Evolutionary conservation across 23 tunicate genomes (phyloP).

Genomic region (Halocynthia aurantium): DNA sequence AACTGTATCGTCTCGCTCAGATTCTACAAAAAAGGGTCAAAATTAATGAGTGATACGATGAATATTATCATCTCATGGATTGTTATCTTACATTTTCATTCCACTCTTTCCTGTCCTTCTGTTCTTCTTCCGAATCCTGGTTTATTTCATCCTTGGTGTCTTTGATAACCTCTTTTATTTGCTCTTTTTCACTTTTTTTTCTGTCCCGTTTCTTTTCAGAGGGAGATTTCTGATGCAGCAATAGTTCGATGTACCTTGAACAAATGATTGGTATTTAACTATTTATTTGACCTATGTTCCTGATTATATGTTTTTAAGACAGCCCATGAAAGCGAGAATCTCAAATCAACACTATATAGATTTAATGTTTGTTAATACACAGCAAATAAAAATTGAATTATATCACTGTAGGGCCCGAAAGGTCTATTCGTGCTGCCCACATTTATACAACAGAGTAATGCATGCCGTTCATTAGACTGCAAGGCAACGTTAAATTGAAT

Average conservation of each 20-base stretch:
- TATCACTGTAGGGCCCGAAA: no score
- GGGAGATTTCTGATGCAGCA: constrained; percentile 17
- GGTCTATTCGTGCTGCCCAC: no score
- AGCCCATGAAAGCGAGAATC: no score
- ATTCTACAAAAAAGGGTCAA: constrained; percentile 23
- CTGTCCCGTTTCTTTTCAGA: not conserved
- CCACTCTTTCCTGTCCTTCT: not conserved
- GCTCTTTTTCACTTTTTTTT: not conserved
- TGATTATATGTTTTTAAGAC: no score
- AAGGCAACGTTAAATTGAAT: no score
- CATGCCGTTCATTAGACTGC: no score
- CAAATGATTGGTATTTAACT: not conserved
- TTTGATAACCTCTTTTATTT: not conserved
- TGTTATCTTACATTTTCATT: not conserved
- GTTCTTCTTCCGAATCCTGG: not conserved
- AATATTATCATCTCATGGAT: not conserved
- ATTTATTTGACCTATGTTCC: no score
- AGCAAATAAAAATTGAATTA: no score
- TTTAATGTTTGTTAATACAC: no score
- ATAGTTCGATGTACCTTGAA: constrained; percentile 25
- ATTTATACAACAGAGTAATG: no score
- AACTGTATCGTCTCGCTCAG: constrained; percentile 45
- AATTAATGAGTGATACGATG: constrained; percentile 11
- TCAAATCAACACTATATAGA: no score
- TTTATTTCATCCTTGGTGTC: not conserved